Evolutionary conservation across 2,797 vertebrate genomes (phyloP).

Genomic region (Sebastes nivosus): DNA sequence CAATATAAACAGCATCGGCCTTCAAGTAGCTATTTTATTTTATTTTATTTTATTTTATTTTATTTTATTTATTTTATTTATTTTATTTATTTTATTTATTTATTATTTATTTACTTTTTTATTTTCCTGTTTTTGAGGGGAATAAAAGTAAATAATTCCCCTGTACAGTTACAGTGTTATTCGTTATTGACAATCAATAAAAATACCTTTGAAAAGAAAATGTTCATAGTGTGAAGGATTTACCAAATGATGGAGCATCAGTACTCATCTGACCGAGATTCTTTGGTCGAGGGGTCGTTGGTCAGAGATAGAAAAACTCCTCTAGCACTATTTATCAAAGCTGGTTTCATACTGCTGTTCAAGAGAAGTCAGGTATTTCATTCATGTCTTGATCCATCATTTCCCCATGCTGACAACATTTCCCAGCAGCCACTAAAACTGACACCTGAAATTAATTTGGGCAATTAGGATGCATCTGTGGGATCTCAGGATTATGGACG

Average conservation of each 20-base stretch:
- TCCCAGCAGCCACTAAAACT: constrained; percentile 16
- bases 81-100: no score
- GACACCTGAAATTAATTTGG: constrained; percentile 48
- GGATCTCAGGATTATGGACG: constrained; percentile 5
- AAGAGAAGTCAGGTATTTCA: not conserved
- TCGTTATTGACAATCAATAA: no score
- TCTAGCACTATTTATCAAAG: not conserved
- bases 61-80: no score
- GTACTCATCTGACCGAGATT: constrained; percentile 3
- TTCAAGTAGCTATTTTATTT: no score
- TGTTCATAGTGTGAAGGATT: constrained; percentile 3
- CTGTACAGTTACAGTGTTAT: no score
- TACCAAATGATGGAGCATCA: constrained; percentile 2
- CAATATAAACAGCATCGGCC: no score
- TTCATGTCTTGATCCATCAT: constrained; percentile 24
- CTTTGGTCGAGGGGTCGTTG: not conserved
- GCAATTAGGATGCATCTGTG: constrained; percentile 46
- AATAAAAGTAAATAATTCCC: no score
- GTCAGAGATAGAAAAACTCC: not conserved
- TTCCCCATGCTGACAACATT: constrained; percentile 28
- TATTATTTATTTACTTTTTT: no score
- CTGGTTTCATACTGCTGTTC: not conserved
- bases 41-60: no score
- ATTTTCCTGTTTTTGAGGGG: accelerated
- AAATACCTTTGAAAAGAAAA: not conserved